Evolutionary conservation across 2,113 vertebrate genomes (phyloP), one percentile per base, ranked within the genome.

Genomic region (Anas platyrhynchos): DNA sequence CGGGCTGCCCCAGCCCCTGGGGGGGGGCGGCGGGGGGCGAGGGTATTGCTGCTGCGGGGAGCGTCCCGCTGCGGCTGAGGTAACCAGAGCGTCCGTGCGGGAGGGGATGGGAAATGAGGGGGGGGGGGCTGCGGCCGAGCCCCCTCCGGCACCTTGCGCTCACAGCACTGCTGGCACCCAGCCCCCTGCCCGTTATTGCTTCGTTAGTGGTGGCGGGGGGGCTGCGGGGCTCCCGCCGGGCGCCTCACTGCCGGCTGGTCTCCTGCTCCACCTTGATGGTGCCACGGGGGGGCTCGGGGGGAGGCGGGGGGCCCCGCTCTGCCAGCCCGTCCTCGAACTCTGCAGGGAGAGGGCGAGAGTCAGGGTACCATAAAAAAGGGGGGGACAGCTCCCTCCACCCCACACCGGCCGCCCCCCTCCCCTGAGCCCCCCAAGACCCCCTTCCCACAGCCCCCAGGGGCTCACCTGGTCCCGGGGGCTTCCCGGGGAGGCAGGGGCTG

Each of bases 381-480:
- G 14, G 82, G 34, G 14, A 54, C 25, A 2, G 8, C 9, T 44
- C 27, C n/a, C 1, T 10, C n/a, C 2, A 6, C 26, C 34, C 36
- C 41, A 50, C 22, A 13, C 48, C 5, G 48, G 11, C 48, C 12
- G 48, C 22, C 48, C 68, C 62, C 4, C 5, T 9, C 18, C 44
- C 44, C 44, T 9, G 18, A 9, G 32, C 9, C 62, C 73, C 46
- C 46, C 46, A 21, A 21, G 61, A 1, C 36, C 62, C n/a, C 54
- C 54, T 5, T 32, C 1, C 55, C n/a, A 6, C 4, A 2, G 52
- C 82, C 56, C 56, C 20, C 2, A 1, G 71, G 89, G 55, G 15
- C 97, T 98, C 98, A 99, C 99, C 99, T 98, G 98, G 97, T 34
- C 97, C 97, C 48, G 98, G 98, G 89, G 98, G 97, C 94, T 98